A percentile compares a stretch with the other conserved stretches of the same genome.
Evolutionary conservation across 2,113 vertebrate species (phyloP).

Genomic region (Passer domesticus): DNA sequence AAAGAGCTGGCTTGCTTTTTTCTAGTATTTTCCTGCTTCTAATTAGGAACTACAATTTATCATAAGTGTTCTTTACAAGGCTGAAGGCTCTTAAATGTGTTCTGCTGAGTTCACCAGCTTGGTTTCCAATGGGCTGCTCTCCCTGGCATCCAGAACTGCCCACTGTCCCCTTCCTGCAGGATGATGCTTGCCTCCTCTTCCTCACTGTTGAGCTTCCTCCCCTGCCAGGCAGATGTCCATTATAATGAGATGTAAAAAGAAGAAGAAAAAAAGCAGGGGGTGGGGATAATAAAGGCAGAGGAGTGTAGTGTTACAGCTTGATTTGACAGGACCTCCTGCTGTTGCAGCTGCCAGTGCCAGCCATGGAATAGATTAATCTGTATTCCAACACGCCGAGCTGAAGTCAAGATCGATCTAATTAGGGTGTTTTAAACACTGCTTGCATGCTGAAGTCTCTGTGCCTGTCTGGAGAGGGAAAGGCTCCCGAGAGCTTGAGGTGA

Average conservation of each 20-base stretch:
- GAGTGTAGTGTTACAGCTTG: slow-evolving; percentile 45
- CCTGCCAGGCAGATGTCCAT: slow-evolving; percentile 61
- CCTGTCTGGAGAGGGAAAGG: slow-evolving; percentile 11
- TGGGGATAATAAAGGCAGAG: slow-evolving; percentile 55
- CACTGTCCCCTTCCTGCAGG: background rate
- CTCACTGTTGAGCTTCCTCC: slow-evolving; percentile 8
- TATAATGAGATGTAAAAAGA: slow-evolving; percentile 9
- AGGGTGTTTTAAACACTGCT: slow-evolving; percentile 71
- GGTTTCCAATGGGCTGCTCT: accelerated
- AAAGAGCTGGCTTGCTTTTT: background rate
- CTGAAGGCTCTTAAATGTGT: background rate
- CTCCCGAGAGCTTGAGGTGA: background rate
- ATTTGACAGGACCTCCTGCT: slow-evolving; percentile 74
- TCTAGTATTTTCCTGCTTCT: background rate
- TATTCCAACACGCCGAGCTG: slow-evolving; percentile 57
- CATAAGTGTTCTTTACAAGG: background rate
- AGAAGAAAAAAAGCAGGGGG: background rate
- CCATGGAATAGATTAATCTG: slow-evolving; percentile 68
- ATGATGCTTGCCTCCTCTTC: background rate
- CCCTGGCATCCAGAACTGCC: background rate
- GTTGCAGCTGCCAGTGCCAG: slow-evolving; percentile 60
- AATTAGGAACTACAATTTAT: background rate
- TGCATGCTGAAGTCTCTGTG: slow-evolving; percentile 42
- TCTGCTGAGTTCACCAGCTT: background rate
- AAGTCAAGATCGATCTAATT: slow-evolving; percentile 74